phyloP scores from a whole-genome alignment of 1,140 invertebrate genomes.

The Drosophila micromelanica region DNA sequence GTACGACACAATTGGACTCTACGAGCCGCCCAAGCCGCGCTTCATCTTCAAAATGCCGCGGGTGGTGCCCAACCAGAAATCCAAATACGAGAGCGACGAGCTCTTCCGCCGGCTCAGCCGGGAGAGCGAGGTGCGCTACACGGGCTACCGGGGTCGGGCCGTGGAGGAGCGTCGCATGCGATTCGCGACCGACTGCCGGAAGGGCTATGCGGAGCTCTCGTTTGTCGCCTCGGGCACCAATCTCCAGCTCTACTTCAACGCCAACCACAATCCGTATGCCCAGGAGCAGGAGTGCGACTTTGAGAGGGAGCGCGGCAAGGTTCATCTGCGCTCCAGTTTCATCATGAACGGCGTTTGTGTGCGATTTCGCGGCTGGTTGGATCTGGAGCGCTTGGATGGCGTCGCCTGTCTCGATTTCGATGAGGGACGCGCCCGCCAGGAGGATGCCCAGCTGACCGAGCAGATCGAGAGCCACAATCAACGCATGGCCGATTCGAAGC shows the following conservation, averaged over 20 bases:
- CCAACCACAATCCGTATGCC: slow-evolving; percentile 89
- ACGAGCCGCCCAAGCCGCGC: slow-evolving; percentile 94
- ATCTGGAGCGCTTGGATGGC: slow-evolving; percentile 96
- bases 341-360: slow-evolving; percentile 99
- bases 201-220: slow-evolving; percentile 97
- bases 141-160: slow-evolving; percentile 95
- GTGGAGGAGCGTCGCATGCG: slow-evolving; percentile 95
- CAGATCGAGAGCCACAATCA: slow-evolving; percentile 95
- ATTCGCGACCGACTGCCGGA: slow-evolving; percentile 95
- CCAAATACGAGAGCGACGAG: slow-evolving; percentile 97
- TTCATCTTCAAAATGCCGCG: slow-evolving; percentile 97
- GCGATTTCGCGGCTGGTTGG: slow-evolving; percentile 97
- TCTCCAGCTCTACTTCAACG: slow-evolving; percentile 93
- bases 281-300: slow-evolving; percentile 94
- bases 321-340: slow-evolving; percentile 95
- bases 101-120: slow-evolving; percentile 95
- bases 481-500: slow-evolving; percentile 61
- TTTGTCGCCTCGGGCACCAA: slow-evolving; percentile 97
- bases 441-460: slow-evolving; percentile 93
- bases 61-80: slow-evolving; percentile 97
- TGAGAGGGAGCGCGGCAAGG: slow-evolving; percentile 97
- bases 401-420: slow-evolving; percentile 96
- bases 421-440: slow-evolving; percentile 91
- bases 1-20: slow-evolving; percentile 85
- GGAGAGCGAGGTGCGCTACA: slow-evolving; percentile 97